Evolutionary conservation across 2,113 vertebrate species (phyloP), one percentile per base, ranked within the genome.

Genomic region (Serilophus lunatus): DNA sequence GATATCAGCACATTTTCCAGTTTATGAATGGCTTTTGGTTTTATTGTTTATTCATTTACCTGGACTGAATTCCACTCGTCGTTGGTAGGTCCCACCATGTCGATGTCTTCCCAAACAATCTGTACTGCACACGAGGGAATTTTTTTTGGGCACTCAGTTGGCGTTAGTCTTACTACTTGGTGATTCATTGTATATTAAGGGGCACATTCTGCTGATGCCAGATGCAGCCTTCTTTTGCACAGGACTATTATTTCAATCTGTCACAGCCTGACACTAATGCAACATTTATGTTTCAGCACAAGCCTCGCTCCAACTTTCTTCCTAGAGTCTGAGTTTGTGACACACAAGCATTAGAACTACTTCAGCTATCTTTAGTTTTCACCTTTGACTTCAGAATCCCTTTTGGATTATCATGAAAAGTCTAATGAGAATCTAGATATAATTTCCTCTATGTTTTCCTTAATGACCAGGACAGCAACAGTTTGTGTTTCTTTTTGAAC

Each of bases 31-130:
- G 45, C 74, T 89, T 92, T 90, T 91, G 77, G 13, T 88, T 83
- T 91, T 86, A 69, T 33, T 96, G 38, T 90, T 82, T 96, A 88
- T 88, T 96, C 61, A 91, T 86, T 96, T 96, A 91, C 56, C 47
- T 81, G 78, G 47, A 57, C 72, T 47, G 90, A 94, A 87, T 68
- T 92, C 60, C 91, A 95, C 94, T 95, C 95, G 79, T 87, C 87
- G 82, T 45, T 79, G 51, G 90, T 86, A 59, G 92, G 65, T 68
- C 61, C 80, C 70, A 69, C 75, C 82, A 47, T 11, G 40, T 42
- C 2, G 13, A 79, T n/a, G 64, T 72, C 92, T 76, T 89, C 86
- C 65, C 80, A 63, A 51, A 80, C 0, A 11, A 92, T 47, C 64
- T 38, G 15, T 18, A 54, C 36, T 42, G 64, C 15, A 7, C 79